Conservation (phyloP, 2,797 vertebrate species). For the Sandelia bainsii region DNA sequence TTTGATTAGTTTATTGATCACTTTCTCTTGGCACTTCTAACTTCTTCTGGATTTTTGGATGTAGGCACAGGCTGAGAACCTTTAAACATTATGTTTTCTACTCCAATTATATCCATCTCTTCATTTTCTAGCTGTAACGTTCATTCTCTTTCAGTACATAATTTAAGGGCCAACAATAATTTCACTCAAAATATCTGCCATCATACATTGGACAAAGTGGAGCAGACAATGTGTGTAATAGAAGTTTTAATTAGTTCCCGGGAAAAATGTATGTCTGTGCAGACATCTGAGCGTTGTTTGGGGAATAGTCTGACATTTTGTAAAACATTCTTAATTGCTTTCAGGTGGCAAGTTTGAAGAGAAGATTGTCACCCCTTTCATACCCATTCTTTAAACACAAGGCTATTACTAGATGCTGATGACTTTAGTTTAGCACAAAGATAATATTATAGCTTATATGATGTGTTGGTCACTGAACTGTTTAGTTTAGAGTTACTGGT, state of each 20-base stretch:
- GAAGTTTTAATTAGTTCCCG: not conserved
- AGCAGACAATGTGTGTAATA: not conserved
- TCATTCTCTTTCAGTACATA: not conserved
- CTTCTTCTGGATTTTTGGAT: not conserved
- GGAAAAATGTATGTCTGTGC: not conserved
- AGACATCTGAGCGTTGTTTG: not conserved
- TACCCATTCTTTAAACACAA: not conserved
- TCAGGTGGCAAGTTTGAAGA: not conserved
- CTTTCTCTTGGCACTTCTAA: constrained; percentile 33
- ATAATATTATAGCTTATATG: not conserved
- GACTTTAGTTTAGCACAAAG: not conserved
- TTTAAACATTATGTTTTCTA: constrained; percentile 12
- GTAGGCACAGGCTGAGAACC: not conserved
- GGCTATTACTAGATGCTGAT: not conserved
- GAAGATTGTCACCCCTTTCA: not conserved
- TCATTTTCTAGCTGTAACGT: not conserved
- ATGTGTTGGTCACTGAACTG: too few species aligned
- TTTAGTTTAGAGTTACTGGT: too few species aligned
- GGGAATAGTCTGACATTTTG: not conserved
- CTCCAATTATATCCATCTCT: not conserved
- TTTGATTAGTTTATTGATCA: constrained; percentile 39
- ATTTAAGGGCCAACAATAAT: not conserved
- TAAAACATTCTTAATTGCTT: not conserved
- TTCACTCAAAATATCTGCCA: not conserved
- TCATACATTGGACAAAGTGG: not conserved